Percentiles rank a stretch among this genome's conserved stretches.
These are phyloP conservation scores for Anoplopoma fimbria DNA, from an alignment of 2,113 vertebrate species.

Conservation along the genomic window DNA sequence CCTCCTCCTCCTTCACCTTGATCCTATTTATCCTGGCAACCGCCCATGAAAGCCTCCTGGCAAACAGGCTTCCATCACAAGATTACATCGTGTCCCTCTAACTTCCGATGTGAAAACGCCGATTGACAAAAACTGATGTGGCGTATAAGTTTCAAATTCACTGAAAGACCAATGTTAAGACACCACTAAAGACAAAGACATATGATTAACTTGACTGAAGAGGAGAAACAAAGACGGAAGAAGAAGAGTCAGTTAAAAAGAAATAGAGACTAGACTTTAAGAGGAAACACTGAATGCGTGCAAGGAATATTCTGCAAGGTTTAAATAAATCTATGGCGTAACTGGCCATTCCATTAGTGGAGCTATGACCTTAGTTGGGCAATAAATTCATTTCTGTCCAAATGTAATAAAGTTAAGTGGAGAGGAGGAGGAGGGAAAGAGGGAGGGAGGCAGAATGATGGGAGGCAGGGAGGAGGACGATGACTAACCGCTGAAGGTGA, in stretches of 20 bases:
- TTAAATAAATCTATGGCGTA: constrained; percentile 89
- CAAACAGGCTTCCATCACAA: constrained; percentile 82
- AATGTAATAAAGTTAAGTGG: constrained; percentile 89
- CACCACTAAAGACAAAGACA: constrained; percentile 75
- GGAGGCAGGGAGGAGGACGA: constrained; percentile 44
- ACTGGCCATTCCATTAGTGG: constrained; percentile 90
- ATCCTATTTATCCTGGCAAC: constrained; percentile 85
- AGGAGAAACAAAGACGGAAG: constrained; percentile 4
- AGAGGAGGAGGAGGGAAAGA: constrained; percentile 67
- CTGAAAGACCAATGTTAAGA: constrained; percentile 79
- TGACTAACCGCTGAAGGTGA: constrained; percentile 79
- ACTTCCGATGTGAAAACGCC: constrained; percentile 57
- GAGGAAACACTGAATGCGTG: constrained; percentile 71
- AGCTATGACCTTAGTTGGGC: constrained; percentile 81
- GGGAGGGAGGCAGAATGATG: constrained; percentile 50
- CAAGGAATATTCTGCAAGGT: constrained; percentile 83
- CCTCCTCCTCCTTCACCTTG: constrained; percentile 75
- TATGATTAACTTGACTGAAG: constrained; percentile 75
- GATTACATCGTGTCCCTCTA: constrained; percentile 85
- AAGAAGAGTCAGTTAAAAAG: constrained; percentile 18
- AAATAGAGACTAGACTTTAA: constrained; percentile 74
- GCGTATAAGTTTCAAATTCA: constrained; percentile 61
- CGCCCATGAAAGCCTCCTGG: constrained; percentile 84
- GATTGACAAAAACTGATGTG: constrained; percentile 6
- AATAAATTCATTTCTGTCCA: constrained; percentile 89